These are phyloP conservation scores for Anomalospiza imberbis DNA, from an alignment of 2,797 vertebrate species.

Conservation along the genomic window DNA sequence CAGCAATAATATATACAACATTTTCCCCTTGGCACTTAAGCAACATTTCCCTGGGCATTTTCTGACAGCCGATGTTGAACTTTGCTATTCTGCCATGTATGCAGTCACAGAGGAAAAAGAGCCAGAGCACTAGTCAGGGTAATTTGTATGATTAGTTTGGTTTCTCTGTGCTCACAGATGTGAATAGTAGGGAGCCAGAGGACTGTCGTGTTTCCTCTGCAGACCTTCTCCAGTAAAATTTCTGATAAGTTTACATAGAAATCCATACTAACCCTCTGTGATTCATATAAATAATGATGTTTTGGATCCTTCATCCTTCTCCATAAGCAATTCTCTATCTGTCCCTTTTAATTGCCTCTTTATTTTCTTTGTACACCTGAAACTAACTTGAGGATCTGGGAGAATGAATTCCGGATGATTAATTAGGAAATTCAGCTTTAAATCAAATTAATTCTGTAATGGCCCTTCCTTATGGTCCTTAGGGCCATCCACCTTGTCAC, in stretches of 20 bases:
- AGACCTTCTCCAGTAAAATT: background rate
- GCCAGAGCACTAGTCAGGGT: background rate
- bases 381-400: background rate
- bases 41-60: background rate
- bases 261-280: background rate
- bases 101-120: background rate
- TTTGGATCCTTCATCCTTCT: background rate
- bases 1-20: background rate
- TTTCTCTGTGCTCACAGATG: background rate
- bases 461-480: background rate
- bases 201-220: background rate
- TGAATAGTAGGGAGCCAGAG: background rate
- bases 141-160: background rate
- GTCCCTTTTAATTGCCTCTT: background rate
- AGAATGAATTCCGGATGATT: background rate
- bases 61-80: background rate
- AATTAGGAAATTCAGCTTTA: background rate
- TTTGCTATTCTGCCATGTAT: background rate
- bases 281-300: background rate
- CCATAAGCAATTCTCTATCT: background rate
- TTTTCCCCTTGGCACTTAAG: background rate
- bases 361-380: background rate
- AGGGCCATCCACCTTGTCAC: fast-evolving
- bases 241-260: background rate
- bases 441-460: background rate